Evolutionary conservation across 2,797 vertebrate species (phyloP).

Genomic region (Labeo calbasu): DNA sequence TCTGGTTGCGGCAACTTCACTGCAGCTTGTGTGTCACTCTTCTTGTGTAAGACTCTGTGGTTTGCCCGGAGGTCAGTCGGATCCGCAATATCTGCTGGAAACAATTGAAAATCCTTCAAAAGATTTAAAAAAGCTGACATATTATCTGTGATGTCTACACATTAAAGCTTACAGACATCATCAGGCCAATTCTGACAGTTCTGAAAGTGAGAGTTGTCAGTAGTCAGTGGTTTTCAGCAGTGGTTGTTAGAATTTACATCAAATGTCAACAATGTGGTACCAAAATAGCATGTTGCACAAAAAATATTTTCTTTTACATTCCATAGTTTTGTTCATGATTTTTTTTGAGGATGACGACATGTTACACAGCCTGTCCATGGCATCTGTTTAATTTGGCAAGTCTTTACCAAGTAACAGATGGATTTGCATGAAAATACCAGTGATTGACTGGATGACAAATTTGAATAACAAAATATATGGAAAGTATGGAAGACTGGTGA

Average conservation of each 20-base stretch:
- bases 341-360: background rate
- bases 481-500: background rate
- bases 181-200: background rate
- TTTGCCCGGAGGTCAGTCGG: slow-evolving; percentile 27
- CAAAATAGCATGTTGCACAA: background rate
- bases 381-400: slow-evolving; percentile 21
- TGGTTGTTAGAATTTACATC: background rate
- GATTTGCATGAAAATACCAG: slow-evolving; percentile 1
- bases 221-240: background rate
- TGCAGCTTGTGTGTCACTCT: slow-evolving; percentile 11
- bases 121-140: slow-evolving; percentile 28
- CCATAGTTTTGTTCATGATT: slow-evolving; percentile 4
- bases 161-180: background rate
- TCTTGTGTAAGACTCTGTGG: slow-evolving; percentile 8
- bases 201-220: background rate
- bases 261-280: background rate
- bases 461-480: background rate
- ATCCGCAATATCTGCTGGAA: slow-evolving; percentile 15
- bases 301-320: background rate
- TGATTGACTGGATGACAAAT: slow-evolving; percentile 17
- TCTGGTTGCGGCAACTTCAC: slow-evolving; percentile 6
- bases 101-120: background rate
- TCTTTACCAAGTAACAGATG: slow-evolving; percentile 7
- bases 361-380: slow-evolving; percentile 10
- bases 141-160: slow-evolving; percentile 42